Evolutionary conservation across 2,113 vertebrate species (phyloP).

Genomic region (Pterocles orientalis): DNA sequence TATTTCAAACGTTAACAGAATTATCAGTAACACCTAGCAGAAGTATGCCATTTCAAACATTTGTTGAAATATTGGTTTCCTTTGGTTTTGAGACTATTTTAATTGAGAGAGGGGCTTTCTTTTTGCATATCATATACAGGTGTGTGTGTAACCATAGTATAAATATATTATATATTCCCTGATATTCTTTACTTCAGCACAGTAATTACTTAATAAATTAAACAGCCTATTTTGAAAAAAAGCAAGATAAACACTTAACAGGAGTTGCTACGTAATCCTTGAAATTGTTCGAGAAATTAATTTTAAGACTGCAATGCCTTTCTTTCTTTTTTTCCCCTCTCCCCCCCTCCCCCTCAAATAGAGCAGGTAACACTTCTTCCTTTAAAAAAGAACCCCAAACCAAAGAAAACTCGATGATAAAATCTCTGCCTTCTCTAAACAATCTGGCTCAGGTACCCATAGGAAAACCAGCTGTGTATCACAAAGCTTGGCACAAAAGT

Average conservation of each 20-base stretch:
- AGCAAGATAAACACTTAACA: not conserved
- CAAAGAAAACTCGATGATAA: not conserved
- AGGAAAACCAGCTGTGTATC: not conserved
- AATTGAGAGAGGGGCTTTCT: not conserved
- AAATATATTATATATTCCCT: not conserved
- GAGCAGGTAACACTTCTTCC: not conserved
- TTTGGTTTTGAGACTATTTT: not conserved
- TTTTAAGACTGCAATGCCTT: not conserved
- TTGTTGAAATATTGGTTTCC: not conserved
- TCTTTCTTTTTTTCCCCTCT: too few species aligned
- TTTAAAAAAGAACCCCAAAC: not conserved
- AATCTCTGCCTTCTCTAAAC: not conserved
- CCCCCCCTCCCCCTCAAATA: not conserved
- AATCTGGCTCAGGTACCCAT: not conserved
- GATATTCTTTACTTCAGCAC: not conserved
- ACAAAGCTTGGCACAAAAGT: not conserved
- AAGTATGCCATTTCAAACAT: not conserved
- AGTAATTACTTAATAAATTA: not conserved
- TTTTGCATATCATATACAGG: not conserved
- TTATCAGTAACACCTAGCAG: not conserved
- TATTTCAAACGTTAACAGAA: not conserved
- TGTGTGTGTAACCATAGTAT: not conserved
- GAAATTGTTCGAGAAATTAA: not conserved
- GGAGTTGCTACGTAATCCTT: not conserved
- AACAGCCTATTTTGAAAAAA: not conserved